Conservation (phyloP, 2,888 invertebrate genomes). For the Drosophila acutilabella region DNA sequence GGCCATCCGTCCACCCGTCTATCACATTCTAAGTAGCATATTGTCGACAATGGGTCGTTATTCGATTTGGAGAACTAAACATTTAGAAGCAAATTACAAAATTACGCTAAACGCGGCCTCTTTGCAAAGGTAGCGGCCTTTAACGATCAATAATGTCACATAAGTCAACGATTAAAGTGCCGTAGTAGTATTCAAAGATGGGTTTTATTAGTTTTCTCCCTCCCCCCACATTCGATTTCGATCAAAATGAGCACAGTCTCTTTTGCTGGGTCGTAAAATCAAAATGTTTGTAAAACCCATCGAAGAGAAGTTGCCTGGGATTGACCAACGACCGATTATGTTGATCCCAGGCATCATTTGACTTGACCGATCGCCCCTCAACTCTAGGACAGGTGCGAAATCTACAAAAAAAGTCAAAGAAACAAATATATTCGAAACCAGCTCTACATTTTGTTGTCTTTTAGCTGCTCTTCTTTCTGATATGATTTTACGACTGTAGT, state of each 20-base stretch:
- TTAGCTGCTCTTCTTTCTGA: slow-evolving; percentile 43
- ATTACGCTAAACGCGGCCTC: slow-evolving; percentile 70
- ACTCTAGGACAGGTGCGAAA: slow-evolving; percentile 68
- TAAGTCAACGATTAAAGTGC: slow-evolving; percentile 75
- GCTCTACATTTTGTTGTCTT: slow-evolving; percentile 51
- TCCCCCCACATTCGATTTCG: slow-evolving; percentile 3
- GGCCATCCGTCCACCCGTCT: not conserved
- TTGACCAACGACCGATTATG: slow-evolving; percentile 24
- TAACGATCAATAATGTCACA: slow-evolving; percentile 80
- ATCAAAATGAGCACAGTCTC: slow-evolving; percentile 27
- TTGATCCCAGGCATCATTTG: slow-evolving; percentile 35
- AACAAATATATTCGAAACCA: slow-evolving; percentile 32
- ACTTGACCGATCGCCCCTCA: slow-evolving; percentile 46
- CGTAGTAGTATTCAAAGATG: slow-evolving; percentile 48
- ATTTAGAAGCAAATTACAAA: slow-evolving; percentile 73
- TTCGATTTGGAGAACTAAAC: slow-evolving; percentile 20
- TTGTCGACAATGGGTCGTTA: slow-evolving; percentile 31
- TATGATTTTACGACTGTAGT: slow-evolving; percentile 71
- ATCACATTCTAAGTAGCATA: slow-evolving; percentile 70
- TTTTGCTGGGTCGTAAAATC: slow-evolving; percentile 48
- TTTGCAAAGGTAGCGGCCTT: slow-evolving; percentile 59
- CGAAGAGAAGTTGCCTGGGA: slow-evolving; percentile 33
- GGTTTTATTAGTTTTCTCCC: slow-evolving; percentile 45
- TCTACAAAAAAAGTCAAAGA: slow-evolving; percentile 12
- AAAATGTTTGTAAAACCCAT: slow-evolving; percentile 25